Evolutionary conservation across 92 coral and sea anemone genomes (phyloP), one percentile per base, ranked within the genome.

Genomic region (Epizoanthus illoricatus): DNA sequence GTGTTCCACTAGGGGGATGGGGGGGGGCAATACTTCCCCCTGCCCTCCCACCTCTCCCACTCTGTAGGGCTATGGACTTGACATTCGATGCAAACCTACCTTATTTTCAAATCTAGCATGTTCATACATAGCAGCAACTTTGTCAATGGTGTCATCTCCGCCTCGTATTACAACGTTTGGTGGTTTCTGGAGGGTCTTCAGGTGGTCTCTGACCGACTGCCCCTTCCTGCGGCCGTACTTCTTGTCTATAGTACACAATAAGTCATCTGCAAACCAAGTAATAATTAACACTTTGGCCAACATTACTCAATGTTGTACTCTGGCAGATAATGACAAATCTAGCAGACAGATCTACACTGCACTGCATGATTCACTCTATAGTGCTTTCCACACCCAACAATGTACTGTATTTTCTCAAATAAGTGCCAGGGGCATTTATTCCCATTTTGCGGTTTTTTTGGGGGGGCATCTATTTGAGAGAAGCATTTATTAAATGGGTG

Each of bases 41-140:
- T 28, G 33, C 36, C 36, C 36, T n/a, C n/a, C n/a, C n/a, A n/a
- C n/a, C n/a, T n/a, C 36, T 2, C 36, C 36, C 0, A 28, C 36
- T 28, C 36, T 28, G 36, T 28, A 28, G 1, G 36, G 36, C 36
- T 28, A 28, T 28, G 36, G 36, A 28, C 36, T 28, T 28, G 36
- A 28, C 54, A 56, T 1, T 3, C 13, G 6, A 73, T 28, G 36
- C 21, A 52, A 13, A 19, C 54, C 13, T 86, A 96, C 99, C 94
- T 91, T 93, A 11, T 93, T 89, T 67, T 90, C 98, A 94, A 85
- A 94, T 63, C 99, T 86, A 19, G 98, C 99, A 91, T 94, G 97
- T 74, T 96, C 99, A 85, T 96, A 96, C 94, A 96, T 89, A 23
- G 90, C 90, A 6, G 93, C 92, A 16, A 94, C 92, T 52, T 96